These are phyloP conservation scores for Heliconius melpomene DNA, from an alignment of 1,140 invertebrate genomes.

Conservation along the genomic window DNA sequence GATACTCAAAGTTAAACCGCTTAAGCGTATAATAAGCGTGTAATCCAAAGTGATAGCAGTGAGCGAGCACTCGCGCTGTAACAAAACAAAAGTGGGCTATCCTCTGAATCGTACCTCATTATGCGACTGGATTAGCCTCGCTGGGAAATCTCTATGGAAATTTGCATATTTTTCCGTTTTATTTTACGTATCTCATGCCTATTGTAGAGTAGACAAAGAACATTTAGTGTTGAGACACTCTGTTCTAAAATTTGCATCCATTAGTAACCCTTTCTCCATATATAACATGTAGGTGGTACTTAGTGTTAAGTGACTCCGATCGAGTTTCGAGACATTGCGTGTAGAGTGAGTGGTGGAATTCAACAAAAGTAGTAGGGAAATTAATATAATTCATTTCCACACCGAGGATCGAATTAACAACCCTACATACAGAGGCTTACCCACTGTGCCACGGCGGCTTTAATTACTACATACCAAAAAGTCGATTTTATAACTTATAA, in stretches of 20 bases:
- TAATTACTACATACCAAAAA: background rate
- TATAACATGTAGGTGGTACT: no score
- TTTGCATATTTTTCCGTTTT: slow-evolving; percentile 50
- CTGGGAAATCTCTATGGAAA: slow-evolving; percentile 42
- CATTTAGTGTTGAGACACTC: background rate
- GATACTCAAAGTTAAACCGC: background rate
- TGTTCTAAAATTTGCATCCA: background rate
- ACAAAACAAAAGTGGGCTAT: slow-evolving; percentile 53
- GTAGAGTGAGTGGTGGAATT: background rate
- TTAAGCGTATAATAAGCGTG: slow-evolving; percentile 33
- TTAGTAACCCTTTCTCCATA: no score
- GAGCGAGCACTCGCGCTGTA: background rate
- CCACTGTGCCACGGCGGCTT: no score
- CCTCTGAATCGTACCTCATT: slow-evolving; percentile 56
- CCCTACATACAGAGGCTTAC: no score
- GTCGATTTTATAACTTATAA: background rate
- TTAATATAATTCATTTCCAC: no score
- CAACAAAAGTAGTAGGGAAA: no score
- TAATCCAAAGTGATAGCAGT: slow-evolving; percentile 43
- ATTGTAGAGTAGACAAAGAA: background rate
- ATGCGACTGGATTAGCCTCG: slow-evolving; percentile 58
- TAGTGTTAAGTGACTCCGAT: no score
- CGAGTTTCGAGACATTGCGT: background rate
- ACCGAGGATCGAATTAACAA: no score
- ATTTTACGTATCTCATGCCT: background rate